Percentiles rank a stretch among this genome's conserved stretches.
These are phyloP conservation scores for Camptogramma bilineatum DNA, from an alignment of 2,888 invertebrate species.

Conservation along the genomic window DNA sequence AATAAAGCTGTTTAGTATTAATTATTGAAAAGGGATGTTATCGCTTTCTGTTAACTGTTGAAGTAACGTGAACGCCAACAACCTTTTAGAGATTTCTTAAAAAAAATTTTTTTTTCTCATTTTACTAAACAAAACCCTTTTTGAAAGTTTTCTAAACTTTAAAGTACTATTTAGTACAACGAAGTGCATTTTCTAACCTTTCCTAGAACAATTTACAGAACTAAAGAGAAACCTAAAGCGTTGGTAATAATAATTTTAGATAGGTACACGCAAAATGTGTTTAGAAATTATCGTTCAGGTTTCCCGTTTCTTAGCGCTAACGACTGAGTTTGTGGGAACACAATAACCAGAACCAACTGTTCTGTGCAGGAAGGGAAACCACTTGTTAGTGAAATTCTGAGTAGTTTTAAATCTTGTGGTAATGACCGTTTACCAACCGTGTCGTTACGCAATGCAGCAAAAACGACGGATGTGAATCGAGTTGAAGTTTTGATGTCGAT, in stretches of 20 bases:
- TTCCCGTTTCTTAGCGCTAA: conserved; percentile 33
- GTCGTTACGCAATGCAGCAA: conserved; percentile 50
- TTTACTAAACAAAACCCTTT: too few relatives aligned
- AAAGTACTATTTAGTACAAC: too few relatives aligned
- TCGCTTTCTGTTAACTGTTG: conserved; percentile 54
- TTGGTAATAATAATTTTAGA: conserved; percentile 20
- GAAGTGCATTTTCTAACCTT: neutral
- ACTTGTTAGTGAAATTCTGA: conserved; percentile 48
- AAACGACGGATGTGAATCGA: conserved; percentile 30
- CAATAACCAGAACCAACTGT: conserved; percentile 41
- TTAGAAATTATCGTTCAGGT: conserved; percentile 32
- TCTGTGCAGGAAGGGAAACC: conserved; percentile 48
- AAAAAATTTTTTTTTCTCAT: too few relatives aligned
- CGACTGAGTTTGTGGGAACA: conserved; percentile 37
- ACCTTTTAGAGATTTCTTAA: too few relatives aligned
- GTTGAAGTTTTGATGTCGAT: conserved; percentile 14
- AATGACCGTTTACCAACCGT: conserved; percentile 65
- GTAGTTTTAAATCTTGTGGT: conserved; percentile 54
- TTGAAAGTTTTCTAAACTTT: too few relatives aligned
- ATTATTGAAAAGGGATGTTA: conserved; percentile 54
- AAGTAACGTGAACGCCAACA: conserved; percentile 43
- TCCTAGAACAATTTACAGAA: neutral
- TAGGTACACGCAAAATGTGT: conserved; percentile 22
- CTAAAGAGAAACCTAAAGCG: conserved; percentile 6
- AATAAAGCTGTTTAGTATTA: conserved; percentile 44